These are phyloP conservation scores for Epinotia bilunana DNA, from an alignment of 2,888 invertebrate species.

Conservation along the genomic window DNA sequence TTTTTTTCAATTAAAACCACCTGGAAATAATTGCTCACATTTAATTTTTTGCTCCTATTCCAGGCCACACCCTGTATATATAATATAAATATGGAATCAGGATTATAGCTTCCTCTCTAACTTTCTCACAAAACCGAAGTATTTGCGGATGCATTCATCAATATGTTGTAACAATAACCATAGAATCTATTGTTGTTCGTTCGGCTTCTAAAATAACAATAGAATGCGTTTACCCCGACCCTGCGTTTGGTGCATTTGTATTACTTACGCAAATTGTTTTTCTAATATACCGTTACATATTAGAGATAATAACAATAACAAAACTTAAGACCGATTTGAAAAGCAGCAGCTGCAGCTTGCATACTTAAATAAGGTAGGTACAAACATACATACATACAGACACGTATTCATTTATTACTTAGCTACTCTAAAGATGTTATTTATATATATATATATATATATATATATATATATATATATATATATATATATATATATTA, in stretches of 20 bases:
- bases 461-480: no score
- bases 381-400: no score
- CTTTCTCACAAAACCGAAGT: conserved; percentile 26
- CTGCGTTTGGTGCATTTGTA: not conserved
- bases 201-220: conserved; percentile 11
- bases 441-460: no score
- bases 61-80: no score
- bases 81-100: not conserved
- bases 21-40: no score
- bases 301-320: not conserved
- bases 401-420: no score
- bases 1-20: no score
- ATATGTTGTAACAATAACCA: conserved; percentile 19
- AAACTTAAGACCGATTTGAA: not conserved
- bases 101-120: not conserved
- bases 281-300: not conserved
- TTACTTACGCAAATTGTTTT: not conserved
- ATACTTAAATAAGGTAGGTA: no score
- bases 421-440: no score
- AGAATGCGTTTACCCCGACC: not conserved
- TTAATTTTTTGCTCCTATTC: no score
- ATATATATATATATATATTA: no score
- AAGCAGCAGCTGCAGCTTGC: not conserved
- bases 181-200: conserved; percentile 24
- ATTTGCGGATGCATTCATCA: conserved; percentile 20